Percentiles rank a stretch among this genome's conserved stretches.
phyloP scores from a whole-genome alignment of 2,113 vertebrate species.

The Zosterops pallidus region DNA sequence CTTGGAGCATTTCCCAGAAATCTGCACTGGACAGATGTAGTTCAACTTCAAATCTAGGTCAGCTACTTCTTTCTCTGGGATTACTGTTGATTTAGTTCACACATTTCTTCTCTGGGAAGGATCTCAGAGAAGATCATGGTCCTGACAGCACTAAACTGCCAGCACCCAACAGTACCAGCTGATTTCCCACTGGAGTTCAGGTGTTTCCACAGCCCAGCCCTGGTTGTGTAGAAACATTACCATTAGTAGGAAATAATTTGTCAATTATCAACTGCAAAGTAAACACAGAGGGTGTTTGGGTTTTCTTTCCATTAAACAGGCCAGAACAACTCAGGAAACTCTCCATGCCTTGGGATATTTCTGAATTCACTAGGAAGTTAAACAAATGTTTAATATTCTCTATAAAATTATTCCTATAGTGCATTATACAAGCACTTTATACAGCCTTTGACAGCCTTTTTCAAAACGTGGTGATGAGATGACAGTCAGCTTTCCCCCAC shows the following conservation, averaged over 20 bases:
- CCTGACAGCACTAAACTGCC: background rate
- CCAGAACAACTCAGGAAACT: background rate
- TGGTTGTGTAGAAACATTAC: background rate
- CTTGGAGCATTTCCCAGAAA: background rate
- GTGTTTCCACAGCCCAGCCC: background rate
- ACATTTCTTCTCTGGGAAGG: background rate
- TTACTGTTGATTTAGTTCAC: background rate
- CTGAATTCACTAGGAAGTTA: background rate
- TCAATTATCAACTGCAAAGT: background rate
- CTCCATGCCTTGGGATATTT: background rate
- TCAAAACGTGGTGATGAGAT: background rate
- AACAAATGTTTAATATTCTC: background rate
- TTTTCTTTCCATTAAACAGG: background rate
- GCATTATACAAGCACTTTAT: background rate
- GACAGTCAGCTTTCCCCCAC: background rate
- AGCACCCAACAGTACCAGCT: background rate
- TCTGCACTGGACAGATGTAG: background rate
- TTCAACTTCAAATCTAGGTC: background rate
- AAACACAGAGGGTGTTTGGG: background rate
- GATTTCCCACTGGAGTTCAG: background rate
- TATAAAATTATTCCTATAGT: background rate
- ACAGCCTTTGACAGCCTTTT: background rate
- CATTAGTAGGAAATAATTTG: background rate
- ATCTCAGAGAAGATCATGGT: background rate
- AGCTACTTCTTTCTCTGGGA: background rate